A percentile compares a stretch with the other conserved stretches of the same genome.
Conservation (phyloP, 2,797 vertebrate genomes). For the Enteromius thamalakanensis region DNA sequence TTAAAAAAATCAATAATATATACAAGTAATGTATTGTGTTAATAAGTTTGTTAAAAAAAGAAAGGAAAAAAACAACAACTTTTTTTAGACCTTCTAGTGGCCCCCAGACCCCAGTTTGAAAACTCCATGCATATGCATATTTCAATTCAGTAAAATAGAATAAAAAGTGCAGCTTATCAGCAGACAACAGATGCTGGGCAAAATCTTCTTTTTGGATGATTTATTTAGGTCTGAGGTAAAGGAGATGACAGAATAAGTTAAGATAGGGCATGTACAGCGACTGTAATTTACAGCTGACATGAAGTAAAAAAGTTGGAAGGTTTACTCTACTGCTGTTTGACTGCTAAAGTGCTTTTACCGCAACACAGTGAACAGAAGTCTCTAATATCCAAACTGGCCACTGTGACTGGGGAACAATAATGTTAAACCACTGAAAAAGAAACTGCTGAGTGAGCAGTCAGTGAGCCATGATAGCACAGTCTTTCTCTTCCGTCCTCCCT, state of each 20-base stretch:
- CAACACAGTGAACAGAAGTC: constrained; percentile 61
- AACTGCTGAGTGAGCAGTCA: constrained; percentile 64
- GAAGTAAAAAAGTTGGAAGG: constrained; percentile 64
- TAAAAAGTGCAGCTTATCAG: constrained; percentile 58
- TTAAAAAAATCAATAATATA: no score
- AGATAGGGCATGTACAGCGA: constrained; percentile 60
- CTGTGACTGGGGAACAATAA: constrained; percentile 59
- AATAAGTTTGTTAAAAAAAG: no score
- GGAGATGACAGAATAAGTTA: constrained; percentile 53
- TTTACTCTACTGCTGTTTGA: constrained; percentile 56
- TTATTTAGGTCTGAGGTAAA: constrained; percentile 42
- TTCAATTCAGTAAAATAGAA: constrained; percentile 30
- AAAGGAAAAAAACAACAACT: neutral
- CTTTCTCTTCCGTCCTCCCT: constrained; percentile 36
- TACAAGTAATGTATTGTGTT: no score
- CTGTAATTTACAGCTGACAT: constrained; percentile 70
- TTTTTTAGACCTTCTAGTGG: constrained; percentile 38
- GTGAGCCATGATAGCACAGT: constrained; percentile 54
- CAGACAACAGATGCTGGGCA: constrained; percentile 67
- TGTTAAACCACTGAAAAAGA: constrained; percentile 61
- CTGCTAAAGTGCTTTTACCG: constrained; percentile 68
- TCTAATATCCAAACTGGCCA: constrained; percentile 67
- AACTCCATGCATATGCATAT: neutral
- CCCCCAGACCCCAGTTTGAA: neutral
- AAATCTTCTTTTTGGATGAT: constrained; percentile 56